Conservation (phyloP, 2,797 vertebrate species). For the Lepidocolaptes lacrymiger region DNA sequence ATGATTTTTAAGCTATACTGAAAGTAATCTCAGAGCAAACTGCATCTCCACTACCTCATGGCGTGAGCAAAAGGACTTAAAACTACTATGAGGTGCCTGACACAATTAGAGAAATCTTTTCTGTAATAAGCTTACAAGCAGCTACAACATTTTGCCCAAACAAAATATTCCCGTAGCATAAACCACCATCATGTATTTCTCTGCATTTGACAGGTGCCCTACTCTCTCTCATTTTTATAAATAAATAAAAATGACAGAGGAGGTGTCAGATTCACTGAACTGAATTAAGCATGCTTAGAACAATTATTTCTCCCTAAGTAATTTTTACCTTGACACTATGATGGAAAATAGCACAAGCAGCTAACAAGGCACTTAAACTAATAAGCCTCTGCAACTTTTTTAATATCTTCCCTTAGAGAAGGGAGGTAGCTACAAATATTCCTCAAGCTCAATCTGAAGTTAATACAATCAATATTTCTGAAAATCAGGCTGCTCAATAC, state of each 20-base stretch:
- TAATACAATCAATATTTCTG: background rate
- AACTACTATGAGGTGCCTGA: background rate
- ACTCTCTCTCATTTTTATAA: slow-evolving; percentile 11
- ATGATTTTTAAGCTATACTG: background rate
- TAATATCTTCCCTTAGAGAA: background rate
- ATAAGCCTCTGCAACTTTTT: slow-evolving; percentile 10
- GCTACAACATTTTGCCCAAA: background rate
- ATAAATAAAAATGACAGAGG: slow-evolving; percentile 48
- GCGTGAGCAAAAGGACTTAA: background rate
- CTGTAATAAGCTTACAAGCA: background rate
- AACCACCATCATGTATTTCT: background rate
- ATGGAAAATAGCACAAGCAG: slow-evolving; percentile 29
- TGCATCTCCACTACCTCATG: background rate
- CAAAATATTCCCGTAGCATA: background rate
- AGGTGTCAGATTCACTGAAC: slow-evolving; percentile 16
- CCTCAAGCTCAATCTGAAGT: background rate
- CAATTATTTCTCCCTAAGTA: slow-evolving; percentile 38
- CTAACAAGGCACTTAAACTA: slow-evolving; percentile 36
- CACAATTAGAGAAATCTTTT: background rate
- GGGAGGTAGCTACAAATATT: background rate
- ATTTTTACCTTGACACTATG: slow-evolving; percentile 29
- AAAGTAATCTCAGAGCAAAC: background rate
- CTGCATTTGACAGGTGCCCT: background rate
- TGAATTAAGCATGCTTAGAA: slow-evolving; percentile 32
- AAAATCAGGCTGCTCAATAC: background rate